Percentiles rank a stretch among this genome's conserved stretches.
Conservation (phyloP, 2,113 vertebrate species). For the Eidolon helvum region DNA sequence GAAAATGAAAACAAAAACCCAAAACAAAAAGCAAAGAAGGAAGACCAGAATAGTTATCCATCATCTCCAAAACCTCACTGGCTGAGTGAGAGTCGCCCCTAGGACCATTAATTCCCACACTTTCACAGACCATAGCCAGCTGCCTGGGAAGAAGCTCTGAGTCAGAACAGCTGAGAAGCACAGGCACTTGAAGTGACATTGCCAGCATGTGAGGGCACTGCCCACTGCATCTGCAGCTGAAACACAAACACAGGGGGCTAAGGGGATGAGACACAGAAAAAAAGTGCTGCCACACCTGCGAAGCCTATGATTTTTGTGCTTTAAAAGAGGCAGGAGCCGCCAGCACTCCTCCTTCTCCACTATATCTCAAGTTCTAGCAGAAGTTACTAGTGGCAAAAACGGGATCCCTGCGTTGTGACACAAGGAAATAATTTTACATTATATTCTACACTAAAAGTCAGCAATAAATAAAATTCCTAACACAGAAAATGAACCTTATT, state of each 20-base stretch:
- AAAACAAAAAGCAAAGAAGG: background rate
- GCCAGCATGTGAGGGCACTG: rapidly evolving
- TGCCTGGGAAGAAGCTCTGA: background rate
- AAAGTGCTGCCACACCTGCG: background rate
- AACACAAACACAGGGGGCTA: background rate
- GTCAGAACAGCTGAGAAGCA: background rate
- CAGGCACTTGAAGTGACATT: rapidly evolving
- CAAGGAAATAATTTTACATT: background rate
- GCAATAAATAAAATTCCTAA: background rate
- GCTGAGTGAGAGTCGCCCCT: background rate
- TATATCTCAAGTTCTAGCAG: background rate
- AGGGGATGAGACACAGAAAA: rapidly evolving
- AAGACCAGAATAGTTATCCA: background rate
- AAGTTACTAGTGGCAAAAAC: background rate
- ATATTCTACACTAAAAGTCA: background rate
- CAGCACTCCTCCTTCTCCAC: background rate
- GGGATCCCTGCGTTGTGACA: background rate
- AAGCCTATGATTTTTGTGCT: background rate
- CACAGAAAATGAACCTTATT: background rate
- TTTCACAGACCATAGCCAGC: background rate
- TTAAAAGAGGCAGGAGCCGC: background rate
- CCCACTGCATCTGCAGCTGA: background rate
- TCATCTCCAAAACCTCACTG: background rate
- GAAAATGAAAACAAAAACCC: no score
- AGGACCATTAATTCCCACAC: background rate